Percentiles rank a stretch among this genome's conserved stretches.
phyloP scores from a whole-genome alignment of 2,797 vertebrate species.

The Tarsius wallacei region DNA sequence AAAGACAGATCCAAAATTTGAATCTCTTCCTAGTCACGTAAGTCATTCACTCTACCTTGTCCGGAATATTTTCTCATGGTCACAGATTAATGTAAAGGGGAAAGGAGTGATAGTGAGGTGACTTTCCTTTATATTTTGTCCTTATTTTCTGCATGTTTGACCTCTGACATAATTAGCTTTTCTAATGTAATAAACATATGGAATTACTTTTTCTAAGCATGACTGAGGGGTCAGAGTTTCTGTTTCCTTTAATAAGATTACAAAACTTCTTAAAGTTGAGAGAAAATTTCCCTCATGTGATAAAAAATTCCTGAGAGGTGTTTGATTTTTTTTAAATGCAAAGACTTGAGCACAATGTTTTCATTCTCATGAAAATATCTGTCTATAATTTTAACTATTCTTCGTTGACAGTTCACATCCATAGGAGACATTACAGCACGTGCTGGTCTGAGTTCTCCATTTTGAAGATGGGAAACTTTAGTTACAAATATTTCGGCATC shows the following conservation, averaged over 20 bases:
- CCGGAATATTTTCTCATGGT: background rate
- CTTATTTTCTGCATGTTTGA: conserved; percentile 51
- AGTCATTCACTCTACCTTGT: background rate
- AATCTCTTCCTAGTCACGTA: background rate
- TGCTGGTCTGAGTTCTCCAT: background rate
- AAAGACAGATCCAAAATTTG: background rate
- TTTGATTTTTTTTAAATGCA: background rate
- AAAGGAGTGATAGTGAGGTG: background rate
- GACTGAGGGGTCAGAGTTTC: conserved; percentile 67
- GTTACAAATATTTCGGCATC: conserved; percentile 54
- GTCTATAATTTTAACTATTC: conserved; percentile 19
- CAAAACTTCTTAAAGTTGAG: conserved; percentile 70
- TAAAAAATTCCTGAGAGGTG: conserved; percentile 55
- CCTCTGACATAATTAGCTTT: conserved; percentile 75
- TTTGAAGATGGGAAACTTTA: conserved; percentile 32
- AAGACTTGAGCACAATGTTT: background rate
- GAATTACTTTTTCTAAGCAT: conserved; percentile 76
- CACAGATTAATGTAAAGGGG: background rate
- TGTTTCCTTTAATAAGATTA: conserved; percentile 79
- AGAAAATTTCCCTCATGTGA: conserved; percentile 64
- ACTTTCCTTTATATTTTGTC: background rate
- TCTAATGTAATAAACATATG: conserved; percentile 69
- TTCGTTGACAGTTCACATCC: background rate
- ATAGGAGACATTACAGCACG: background rate
- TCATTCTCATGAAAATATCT: conserved; percentile 41